A percentile compares a stretch with the other conserved stretches of the same genome.
Conservation (phyloP, 2,797 vertebrate species). For the Vireo griseus region DNA sequence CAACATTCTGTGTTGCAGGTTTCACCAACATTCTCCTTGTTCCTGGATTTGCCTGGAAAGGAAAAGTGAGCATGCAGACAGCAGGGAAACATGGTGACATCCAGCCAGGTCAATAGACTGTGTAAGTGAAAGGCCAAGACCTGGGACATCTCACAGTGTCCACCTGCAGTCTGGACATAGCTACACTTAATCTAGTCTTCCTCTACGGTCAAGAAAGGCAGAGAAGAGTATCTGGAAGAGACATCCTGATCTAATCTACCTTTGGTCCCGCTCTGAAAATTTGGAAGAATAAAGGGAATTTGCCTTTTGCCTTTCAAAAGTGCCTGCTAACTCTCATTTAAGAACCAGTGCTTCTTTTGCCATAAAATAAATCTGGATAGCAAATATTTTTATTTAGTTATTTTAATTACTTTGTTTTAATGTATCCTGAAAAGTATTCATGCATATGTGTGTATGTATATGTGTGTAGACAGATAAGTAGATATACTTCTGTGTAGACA, state of each 20-base stretch:
- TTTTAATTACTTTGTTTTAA: neutral
- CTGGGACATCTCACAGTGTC: neutral
- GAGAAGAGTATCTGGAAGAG: neutral
- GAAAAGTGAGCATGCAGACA: neutral
- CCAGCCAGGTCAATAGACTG: neutral
- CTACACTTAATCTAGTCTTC: neutral
- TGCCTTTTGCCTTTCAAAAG: neutral
- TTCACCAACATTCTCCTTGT: neutral
- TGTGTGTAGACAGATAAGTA: neutral
- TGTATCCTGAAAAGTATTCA: neutral
- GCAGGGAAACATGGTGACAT: neutral
- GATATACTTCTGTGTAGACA: neutral
- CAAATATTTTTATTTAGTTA: neutral
- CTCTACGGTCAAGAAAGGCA: neutral
- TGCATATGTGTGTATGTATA: fast-evolving
- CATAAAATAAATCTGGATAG: neutral
- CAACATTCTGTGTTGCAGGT: neutral
- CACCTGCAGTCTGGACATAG: neutral
- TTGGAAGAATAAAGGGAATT: neutral
- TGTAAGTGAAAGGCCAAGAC: neutral
- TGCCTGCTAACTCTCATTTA: neutral
- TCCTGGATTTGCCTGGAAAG: neutral
- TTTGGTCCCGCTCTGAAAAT: neutral
- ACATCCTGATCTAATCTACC: neutral
- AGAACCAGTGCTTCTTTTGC: neutral